Conservation (phyloP, 1,140 invertebrate species). For the Trichomalopsis sarcophagae region DNA sequence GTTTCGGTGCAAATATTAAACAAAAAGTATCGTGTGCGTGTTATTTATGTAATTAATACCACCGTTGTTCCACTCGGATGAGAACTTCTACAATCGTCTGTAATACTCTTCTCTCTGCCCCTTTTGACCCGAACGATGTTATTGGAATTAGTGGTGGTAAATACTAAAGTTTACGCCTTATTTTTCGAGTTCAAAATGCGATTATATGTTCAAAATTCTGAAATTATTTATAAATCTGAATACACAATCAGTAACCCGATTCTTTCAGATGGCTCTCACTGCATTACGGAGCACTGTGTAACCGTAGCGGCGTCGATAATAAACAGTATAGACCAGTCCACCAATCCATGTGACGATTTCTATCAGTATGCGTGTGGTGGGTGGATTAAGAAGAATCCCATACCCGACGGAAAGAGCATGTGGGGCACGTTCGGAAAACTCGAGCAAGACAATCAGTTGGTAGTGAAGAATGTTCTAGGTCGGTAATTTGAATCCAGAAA, state of each 20-base stretch:
- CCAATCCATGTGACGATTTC: constrained; percentile 95
- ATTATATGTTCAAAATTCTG: neutral
- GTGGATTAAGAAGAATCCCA: constrained; percentile 93
- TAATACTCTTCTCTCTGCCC: no score
- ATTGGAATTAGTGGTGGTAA: no score
- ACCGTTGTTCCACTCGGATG: no score
- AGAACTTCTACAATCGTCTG: no score
- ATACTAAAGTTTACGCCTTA: no score
- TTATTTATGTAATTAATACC: no score
- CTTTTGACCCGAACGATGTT: no score
- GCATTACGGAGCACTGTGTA: constrained; percentile 89
- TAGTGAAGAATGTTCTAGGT: constrained; percentile 93
- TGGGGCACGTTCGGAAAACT: constrained; percentile 97
- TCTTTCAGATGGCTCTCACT: constrained; percentile 73
- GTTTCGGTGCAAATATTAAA: no score
- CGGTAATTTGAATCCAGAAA: constrained; percentile 58
- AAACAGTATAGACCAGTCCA: constrained; percentile 85
- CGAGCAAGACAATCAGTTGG: constrained; percentile 93
- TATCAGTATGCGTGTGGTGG: constrained; percentile 95
- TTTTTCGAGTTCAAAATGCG: no score
- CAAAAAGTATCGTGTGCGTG: neutral
- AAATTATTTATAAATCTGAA: neutral
- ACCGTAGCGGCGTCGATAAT: constrained; percentile 90
- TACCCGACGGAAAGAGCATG: constrained; percentile 92
- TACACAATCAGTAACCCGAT: neutral